These are phyloP conservation scores for Drosophila sproati DNA, from an alignment of 1,140 invertebrate species.

Conservation along the genomic window DNA sequence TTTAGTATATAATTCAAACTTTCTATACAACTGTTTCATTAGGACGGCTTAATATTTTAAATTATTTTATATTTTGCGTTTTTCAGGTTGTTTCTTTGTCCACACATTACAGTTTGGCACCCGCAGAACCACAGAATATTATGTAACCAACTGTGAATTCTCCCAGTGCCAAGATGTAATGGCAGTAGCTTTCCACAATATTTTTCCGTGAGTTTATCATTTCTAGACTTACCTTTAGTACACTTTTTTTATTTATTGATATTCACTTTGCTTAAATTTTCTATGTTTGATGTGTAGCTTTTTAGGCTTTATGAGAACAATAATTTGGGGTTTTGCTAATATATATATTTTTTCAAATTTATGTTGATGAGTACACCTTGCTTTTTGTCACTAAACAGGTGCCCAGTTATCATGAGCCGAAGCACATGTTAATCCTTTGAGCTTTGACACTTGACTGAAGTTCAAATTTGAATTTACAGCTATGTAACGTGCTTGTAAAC, in stretches of 20 bases:
- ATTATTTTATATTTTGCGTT: constrained; percentile 1
- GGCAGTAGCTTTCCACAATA: constrained; percentile 16
- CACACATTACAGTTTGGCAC: constrained; percentile 76
- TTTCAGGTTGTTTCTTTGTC: constrained; percentile 15
- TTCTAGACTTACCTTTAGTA: constrained; percentile 20
- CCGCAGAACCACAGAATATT: constrained; percentile 84
- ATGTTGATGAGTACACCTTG: neutral
- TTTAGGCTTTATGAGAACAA: neutral
- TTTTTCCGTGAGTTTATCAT: neutral
- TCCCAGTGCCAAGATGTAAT: constrained; percentile 84
- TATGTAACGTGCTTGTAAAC: constrained; percentile 59
- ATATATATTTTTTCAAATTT: constrained; percentile 5
- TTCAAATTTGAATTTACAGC: constrained; percentile 80
- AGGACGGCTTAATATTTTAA: too few species aligned
- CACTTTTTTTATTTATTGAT: neutral
- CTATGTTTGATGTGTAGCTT: constrained; percentile 23
- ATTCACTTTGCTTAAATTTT: neutral
- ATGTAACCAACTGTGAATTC: constrained; percentile 83
- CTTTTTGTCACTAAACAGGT: constrained; percentile 33
- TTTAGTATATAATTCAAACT: too few species aligned
- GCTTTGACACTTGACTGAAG: constrained; percentile 82
- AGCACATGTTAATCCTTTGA: constrained; percentile 84
- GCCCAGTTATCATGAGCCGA: constrained; percentile 40
- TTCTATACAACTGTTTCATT: too few species aligned
- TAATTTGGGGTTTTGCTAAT: neutral